These are phyloP conservation scores for Gyps fulvus DNA, from an alignment of 2,113 vertebrate species.

Conservation along the genomic window DNA sequence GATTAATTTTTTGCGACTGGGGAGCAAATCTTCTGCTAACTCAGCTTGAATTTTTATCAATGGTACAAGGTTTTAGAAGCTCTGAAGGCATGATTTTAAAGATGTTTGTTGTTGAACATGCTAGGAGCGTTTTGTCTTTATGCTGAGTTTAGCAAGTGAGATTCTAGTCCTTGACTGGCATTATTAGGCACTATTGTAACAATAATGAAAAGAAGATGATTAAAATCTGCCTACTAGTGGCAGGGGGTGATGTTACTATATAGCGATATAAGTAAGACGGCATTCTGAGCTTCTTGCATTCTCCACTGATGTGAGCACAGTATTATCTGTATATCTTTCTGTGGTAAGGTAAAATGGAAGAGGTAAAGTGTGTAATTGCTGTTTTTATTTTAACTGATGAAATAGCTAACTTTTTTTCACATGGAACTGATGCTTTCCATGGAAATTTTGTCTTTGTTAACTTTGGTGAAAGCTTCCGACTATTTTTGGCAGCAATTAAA, in stretches of 20 bases:
- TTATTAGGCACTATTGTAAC: slow-evolving; percentile 26
- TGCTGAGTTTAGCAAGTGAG: slow-evolving; percentile 37
- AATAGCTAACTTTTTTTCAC: background rate
- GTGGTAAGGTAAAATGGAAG: background rate
- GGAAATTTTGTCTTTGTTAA: slow-evolving; percentile 34
- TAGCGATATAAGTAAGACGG: background rate
- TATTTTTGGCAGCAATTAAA: slow-evolving; percentile 65
- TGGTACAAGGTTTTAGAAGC: background rate
- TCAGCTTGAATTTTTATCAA: background rate
- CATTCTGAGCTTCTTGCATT: background rate
- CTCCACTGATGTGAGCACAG: background rate
- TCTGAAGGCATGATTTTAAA: background rate
- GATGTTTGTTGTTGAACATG: background rate
- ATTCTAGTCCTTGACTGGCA: slow-evolving; percentile 16
- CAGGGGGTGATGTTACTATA: background rate
- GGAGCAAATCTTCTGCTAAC: background rate
- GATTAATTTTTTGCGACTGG: background rate
- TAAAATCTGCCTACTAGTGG: slow-evolving; percentile 51
- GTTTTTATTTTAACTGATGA: slow-evolving; percentile 9
- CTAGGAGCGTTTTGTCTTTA: background rate
- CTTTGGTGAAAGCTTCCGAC: slow-evolving; percentile 23
- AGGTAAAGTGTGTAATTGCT: background rate
- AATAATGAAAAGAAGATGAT: slow-evolving; percentile 41
- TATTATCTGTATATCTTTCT: background rate
- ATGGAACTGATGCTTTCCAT: background rate